Conservation (phyloP, 30 jellyfish, hydroid and myxozoan species). For the Aurelia aurita region DNA sequence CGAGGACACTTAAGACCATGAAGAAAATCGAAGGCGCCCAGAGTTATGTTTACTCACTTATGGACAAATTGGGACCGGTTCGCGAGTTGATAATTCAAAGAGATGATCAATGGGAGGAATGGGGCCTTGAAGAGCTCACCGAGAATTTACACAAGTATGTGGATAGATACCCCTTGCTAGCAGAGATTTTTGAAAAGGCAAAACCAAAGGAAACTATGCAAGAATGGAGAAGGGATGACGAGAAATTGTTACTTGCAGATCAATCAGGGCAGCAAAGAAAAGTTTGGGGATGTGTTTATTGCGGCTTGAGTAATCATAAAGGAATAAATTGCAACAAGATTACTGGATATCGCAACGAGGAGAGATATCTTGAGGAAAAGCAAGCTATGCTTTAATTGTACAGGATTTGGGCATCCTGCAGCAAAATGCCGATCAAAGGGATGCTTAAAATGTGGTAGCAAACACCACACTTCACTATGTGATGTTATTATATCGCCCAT, state of each 20-base stretch:
- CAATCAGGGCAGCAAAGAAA: constrained; percentile 31
- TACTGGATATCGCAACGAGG: constrained; percentile 51
- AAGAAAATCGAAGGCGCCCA: too few species aligned
- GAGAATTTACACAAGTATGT: constrained; percentile 49
- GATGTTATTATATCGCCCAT: too few species aligned
- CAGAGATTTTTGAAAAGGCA: constrained; percentile 12
- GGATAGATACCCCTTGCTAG: constrained; percentile 19
- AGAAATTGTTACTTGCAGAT: constrained; percentile 27
- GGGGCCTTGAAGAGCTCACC: constrained; percentile 65
- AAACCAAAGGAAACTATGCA: constrained; percentile 35
- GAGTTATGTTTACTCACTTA: constrained; percentile 49
- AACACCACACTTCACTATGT: too few species aligned
- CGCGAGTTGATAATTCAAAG: constrained; percentile 41
- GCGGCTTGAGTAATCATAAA: constrained; percentile 56
- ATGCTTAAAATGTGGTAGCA: too few species aligned
- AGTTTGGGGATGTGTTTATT: constrained; percentile 59
- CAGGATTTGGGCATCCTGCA: too few species aligned
- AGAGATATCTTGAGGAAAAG: constrained; percentile 54
- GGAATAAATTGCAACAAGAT: constrained; percentile 63
- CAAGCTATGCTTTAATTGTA: constrained; percentile 65
- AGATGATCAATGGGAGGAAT: constrained; percentile 64
- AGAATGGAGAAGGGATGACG: constrained; percentile 66
- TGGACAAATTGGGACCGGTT: constrained; percentile 81
- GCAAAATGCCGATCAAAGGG: too few species aligned
- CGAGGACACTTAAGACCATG: constrained; percentile 74